Base-by-base conservation (phyloP, 2,797 vertebrate species). In the Microctenopoma steveboyesi region DNA sequence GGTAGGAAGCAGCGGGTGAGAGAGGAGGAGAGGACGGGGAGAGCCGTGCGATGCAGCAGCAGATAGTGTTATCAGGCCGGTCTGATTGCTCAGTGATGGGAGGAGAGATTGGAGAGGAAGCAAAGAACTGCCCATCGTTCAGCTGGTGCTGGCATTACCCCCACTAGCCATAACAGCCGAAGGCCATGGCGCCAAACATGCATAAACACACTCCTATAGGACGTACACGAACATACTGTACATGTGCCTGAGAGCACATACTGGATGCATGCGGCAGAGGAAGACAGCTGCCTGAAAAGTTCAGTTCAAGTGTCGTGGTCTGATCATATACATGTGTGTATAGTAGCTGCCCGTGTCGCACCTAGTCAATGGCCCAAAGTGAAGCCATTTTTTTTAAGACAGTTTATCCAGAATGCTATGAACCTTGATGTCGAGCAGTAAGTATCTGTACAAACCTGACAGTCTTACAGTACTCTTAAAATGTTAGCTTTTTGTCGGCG, bases 111-210 rank as follows among this genome's bases (percentile, higher is more conserved):
- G 56, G 43, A 72, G 85, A 86, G 89, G 85, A 92, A 87, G 78
- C 81, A 1, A 35, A 55, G 69, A 83, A 78, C 78, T 85, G 86
- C 89, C 87, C 92, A 88, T 70, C 84, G 63, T 79, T 85, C 56
- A 30, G 60, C 75, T 61, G 84, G 45, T 86, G 82, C 86, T 87
- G 78, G 69, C 69, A 39, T 63, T 65, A 62, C 71, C 76, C 64
- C 50, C 0, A 25, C 81, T 75, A 94, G 93, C 86, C 94, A 94
- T 92, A 95, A 95, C 93, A 94, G 61, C 33, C 78, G 37, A 73
- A 80, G n/a, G 81, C 81, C 53, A n/a, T 88, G 93, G 94, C 93
- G 92, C 94, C 93, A 74, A 69, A 81, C 78, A 37, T 56, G 58
- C 54, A 4, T 63, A 35, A 18, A 16, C 56, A 18, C 37, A 42